Percentiles rank a stretch among this genome's conserved stretches.
These are phyloP conservation scores for Rhopalosiphum nymphaeae DNA, from an alignment of 2,888 invertebrate species.

Conservation along the genomic window DNA sequence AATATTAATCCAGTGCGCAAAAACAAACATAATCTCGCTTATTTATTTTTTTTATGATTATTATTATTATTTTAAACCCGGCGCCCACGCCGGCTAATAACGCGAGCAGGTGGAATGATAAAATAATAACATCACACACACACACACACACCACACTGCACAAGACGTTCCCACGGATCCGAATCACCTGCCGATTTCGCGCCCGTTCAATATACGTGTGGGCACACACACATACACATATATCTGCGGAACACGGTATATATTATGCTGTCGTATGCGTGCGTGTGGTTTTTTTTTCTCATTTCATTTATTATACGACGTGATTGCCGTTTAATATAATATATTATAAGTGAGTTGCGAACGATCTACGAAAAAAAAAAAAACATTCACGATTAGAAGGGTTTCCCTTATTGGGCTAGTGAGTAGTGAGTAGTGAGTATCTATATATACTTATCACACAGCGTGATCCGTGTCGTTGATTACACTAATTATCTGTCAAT, in stretches of 20 bases:
- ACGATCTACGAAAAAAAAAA: background rate
- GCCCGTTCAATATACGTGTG: constrained; percentile 51
- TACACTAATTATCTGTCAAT: background rate
- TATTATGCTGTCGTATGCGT: background rate
- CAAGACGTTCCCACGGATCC: constrained; percentile 65
- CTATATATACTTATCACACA: background rate
- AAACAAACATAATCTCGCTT: background rate
- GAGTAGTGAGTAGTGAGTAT: background rate
- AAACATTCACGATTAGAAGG: background rate
- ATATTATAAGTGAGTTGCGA: background rate
- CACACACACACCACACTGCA: background rate
- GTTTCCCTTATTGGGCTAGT: background rate
- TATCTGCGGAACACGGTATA: constrained; percentile 31
- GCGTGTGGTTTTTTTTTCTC: constrained; percentile 16
- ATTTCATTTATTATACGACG: constrained; percentile 42
- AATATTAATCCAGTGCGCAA: background rate
- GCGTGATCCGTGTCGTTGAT: background rate
- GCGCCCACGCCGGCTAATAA: constrained; percentile 64
- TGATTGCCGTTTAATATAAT: constrained; percentile 36
- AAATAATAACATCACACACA: constrained; percentile 59
- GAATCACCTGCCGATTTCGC: constrained; percentile 65
- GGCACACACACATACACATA: constrained; percentile 32
- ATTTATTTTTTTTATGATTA: background rate
- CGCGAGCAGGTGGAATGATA: constrained; percentile 63
- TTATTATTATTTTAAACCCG: constrained; percentile 44